Conservation (phyloP, 2,113 vertebrate species). For the Gulo gulo region DNA sequence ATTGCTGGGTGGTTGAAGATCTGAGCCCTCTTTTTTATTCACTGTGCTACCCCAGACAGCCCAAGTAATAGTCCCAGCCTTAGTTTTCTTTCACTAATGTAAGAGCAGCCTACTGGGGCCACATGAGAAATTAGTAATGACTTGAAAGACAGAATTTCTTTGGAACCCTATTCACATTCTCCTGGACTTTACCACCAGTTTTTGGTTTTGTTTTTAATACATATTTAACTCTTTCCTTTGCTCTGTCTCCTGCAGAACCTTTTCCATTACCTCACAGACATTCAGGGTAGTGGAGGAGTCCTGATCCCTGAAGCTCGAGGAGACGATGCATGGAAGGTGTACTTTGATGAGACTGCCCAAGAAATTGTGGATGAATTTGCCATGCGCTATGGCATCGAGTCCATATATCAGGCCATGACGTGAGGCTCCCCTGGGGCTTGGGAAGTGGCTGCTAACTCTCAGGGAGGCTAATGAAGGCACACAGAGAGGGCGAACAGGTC, state of each 20-base stretch:
- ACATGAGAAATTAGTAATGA: not conserved
- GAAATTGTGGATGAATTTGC: slow-evolving; percentile 99
- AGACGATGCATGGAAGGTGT: slow-evolving; percentile 98
- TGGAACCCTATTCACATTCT: not conserved
- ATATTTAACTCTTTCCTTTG: slow-evolving; percentile 36
- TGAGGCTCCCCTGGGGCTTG: slow-evolving; percentile 82
- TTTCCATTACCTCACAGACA: slow-evolving; percentile 95
- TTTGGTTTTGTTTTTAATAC: not conserved
- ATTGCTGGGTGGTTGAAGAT: not conserved
- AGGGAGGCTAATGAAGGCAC: not conserved
- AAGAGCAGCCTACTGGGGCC: not conserved
- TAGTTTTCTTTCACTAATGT: not conserved
- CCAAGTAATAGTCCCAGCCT: not conserved
- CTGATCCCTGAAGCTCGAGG: slow-evolving; percentile 95
- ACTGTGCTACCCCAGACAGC: not conserved
- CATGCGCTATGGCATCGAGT: slow-evolving; percentile 98
- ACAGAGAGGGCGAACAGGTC: not conserved
- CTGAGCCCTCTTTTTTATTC: not conserved
- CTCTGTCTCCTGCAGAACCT: slow-evolving; percentile 88
- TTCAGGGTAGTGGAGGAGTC: slow-evolving; percentile 92
- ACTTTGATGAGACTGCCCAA: slow-evolving; percentile 96
- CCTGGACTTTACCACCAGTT: not conserved
- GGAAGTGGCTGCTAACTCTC: slow-evolving; percentile 8
- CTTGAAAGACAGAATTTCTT: slow-evolving; percentile 38
- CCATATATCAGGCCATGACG: slow-evolving; percentile 99